These are phyloP conservation scores for Florisuga fusca DNA, from an alignment of 2,797 vertebrate genomes.

Conservation along the genomic window DNA sequence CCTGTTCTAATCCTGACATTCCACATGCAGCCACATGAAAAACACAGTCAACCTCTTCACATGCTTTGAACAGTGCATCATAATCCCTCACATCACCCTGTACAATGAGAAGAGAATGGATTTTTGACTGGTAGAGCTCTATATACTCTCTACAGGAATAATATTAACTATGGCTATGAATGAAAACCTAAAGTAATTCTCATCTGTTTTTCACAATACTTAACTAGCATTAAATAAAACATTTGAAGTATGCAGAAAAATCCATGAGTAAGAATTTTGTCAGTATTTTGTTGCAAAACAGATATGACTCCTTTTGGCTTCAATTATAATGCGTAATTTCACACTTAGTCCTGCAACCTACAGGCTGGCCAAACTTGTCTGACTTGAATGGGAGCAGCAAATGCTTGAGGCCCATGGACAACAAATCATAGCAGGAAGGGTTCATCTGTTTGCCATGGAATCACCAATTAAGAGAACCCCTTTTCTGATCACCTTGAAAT, in stretches of 20 bases:
- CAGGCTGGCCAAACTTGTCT: conserved; percentile 44
- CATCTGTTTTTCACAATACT: background rate
- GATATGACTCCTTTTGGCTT: background rate
- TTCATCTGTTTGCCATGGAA: background rate
- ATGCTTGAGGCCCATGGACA: background rate
- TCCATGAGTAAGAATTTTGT: background rate
- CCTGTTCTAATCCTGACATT: conserved; percentile 92
- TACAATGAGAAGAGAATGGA: background rate
- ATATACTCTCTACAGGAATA: background rate
- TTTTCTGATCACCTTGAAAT: background rate
- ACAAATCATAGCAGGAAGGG: background rate
- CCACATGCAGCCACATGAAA: conserved; percentile 93
- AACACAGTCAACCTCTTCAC: conserved; percentile 89
- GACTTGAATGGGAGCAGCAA: conserved; percentile 55
- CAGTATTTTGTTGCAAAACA: conserved; percentile 22
- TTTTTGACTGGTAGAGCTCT: background rate
- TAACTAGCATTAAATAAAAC: background rate
- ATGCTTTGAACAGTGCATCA: conserved; percentile 83
- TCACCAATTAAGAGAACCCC: background rate
- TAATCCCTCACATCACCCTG: conserved; percentile 92
- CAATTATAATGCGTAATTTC: conserved; percentile 25
- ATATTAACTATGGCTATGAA: background rate
- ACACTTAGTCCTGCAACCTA: background rate
- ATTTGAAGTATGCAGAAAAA: background rate
- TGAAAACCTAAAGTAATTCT: background rate